Evolutionary conservation across 2,797 vertebrate genomes (phyloP), one percentile per base, ranked within the genome.

Genomic region (Silurus lanzhouensis): DNA sequence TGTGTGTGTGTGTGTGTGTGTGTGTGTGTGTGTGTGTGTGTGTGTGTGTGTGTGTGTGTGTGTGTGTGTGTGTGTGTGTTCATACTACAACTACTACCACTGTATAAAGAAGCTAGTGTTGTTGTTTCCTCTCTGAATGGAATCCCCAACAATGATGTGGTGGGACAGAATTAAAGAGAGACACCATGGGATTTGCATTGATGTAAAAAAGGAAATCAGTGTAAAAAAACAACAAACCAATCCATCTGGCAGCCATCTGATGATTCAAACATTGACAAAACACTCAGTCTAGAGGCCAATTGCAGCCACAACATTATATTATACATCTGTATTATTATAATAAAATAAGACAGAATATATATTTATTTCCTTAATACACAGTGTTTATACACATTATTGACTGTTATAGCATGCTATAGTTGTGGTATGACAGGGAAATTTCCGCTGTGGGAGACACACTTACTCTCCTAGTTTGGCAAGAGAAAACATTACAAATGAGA

Each of bases 221-320:
- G 79, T 66, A 61, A 82, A 77, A 77, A 76, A 86, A 85, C 82
- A 86, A 77, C 27, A 77, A 52, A 86, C 78, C 86, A 74, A 82
- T 87, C 58, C 58, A 74, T 68, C 66, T 63, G 15, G 63, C 82
- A 82, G 61, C 61, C 61, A 61, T 71, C 79, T 71, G 31, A 70
- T 82, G 64, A 82, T 64, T 81, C 66, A 72, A 31, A 78, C 76
- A 80, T 9, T 61, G 76, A 57, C 58, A 64, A 63, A 85, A 71
- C 58, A 38, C 63, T 38, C 44, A 13, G 15, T 64, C n/a, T n/a
- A 20, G 17, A 64, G 46, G 68, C 52, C 74, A 31, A 31, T 58
- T 27, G 3, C 27, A 74, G 22, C 71, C 22, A 15, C 22, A 31
- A 60, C 10, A 31, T 17, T 57, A 31, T 60, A 5, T 60, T 7